These are phyloP conservation scores for Drepana arcuata DNA, from an alignment of 1,140 invertebrate species.

Conservation along the genomic window DNA sequence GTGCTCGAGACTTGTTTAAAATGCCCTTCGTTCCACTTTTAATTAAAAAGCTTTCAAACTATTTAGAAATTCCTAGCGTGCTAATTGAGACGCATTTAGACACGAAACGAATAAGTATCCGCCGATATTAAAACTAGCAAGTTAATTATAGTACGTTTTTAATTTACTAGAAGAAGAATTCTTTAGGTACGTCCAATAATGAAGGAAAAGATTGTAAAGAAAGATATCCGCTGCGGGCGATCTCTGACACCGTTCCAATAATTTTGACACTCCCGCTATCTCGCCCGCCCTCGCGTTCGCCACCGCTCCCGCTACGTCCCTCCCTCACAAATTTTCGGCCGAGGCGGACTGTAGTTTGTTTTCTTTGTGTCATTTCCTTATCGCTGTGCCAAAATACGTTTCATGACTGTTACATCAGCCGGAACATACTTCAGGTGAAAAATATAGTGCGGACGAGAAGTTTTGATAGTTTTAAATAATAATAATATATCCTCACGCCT, in stretches of 20 bases:
- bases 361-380: conserved; percentile 70
- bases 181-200: conserved; percentile 13
- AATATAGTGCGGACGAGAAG: conserved; percentile 23
- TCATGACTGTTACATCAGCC: conserved; percentile 61
- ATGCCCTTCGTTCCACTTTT: conserved; percentile 4
- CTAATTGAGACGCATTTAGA: conserved; percentile 17
- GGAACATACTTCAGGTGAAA: conserved; percentile 58
- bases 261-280: conserved; percentile 51
- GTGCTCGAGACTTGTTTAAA: no score
- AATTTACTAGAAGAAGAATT: conserved; percentile 1
- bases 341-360: conserved; percentile 61
- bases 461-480: conserved; percentile 37
- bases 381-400: conserved; percentile 68
- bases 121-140: conserved; percentile 12
- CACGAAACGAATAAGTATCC: conserved; percentile 6
- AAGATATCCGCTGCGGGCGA: conserved; percentile 45
- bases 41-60: conserved; percentile 20
- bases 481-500: no score
- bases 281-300: conserved; percentile 20
- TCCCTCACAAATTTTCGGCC: conserved; percentile 56
- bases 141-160: conserved; percentile 17
- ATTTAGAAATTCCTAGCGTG: conserved; percentile 12
- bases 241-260: conserved; percentile 62
- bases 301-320: conserved; percentile 19
- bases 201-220: conserved; percentile 39